These are phyloP conservation scores for Dasyprocta punctata DNA, from an alignment of 2,113 vertebrate genomes.

Conservation along the genomic window DNA sequence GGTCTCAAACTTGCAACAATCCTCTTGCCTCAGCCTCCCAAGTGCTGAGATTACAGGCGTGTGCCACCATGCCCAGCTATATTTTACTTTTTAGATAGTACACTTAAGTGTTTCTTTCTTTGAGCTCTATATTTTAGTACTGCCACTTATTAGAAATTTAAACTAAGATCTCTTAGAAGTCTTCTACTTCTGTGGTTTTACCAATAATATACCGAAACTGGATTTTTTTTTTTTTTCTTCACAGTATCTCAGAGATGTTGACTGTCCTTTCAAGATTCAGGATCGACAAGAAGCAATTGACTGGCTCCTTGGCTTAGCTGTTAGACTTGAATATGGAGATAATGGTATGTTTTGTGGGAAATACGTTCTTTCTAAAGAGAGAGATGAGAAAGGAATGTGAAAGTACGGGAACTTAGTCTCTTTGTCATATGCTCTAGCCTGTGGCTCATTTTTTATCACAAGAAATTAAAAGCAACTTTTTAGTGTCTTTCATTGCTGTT, in stretches of 20 bases:
- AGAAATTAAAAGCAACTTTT: not conserved
- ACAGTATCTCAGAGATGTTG: constrained; percentile 96
- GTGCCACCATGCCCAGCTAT: too few relatives aligned
- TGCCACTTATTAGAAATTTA: not conserved
- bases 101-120: constrained; percentile 4
- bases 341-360: constrained; percentile 89
- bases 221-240: constrained; percentile 41
- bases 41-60: too few relatives aligned
- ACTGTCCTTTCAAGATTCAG: constrained; percentile 93
- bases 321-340: constrained; percentile 97
- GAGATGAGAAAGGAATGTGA: not conserved
- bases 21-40: too few relatives aligned
- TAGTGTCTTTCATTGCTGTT: constrained; percentile 33
- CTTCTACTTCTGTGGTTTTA: constrained; percentile 21
- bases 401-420: not conserved
- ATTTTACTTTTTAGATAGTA: not conserved
- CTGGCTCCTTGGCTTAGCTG: constrained; percentile 97
- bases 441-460: constrained; percentile 51
- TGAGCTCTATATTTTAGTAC: constrained; percentile 26
- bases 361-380: not conserved
- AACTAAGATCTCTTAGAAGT: not conserved
- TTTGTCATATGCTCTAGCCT: not conserved
- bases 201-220: constrained; percentile 49
- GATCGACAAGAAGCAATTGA: constrained; percentile 94
- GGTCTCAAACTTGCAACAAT: too few relatives aligned